Evolutionary conservation across 2,888 invertebrate species (phyloP).

Genomic region (Fragum whitleyi): DNA sequence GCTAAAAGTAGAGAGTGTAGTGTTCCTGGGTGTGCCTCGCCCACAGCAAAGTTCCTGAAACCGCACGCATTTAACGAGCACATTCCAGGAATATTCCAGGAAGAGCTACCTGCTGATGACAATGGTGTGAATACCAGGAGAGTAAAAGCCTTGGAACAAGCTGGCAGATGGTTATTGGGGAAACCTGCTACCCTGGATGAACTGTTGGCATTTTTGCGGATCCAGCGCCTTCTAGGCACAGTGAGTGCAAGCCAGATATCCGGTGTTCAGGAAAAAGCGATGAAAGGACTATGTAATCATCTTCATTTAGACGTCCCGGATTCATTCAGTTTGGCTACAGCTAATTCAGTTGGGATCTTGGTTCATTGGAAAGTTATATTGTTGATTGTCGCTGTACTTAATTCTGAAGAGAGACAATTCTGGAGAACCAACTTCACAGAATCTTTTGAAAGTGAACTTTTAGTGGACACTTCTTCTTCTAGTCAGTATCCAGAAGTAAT

Average conservation of each 20-base stretch:
- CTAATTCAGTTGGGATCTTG: constrained; percentile 20
- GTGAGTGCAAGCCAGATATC: no score
- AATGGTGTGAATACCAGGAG: not conserved
- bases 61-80: no score
- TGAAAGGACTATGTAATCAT: not conserved
- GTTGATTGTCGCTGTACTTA: constrained; percentile 7
- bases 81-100: no score
- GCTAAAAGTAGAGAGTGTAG: no score
- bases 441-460: no score
- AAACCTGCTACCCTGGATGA: not conserved
- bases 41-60: no score
- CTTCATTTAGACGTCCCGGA: not conserved
- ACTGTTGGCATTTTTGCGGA: not conserved
- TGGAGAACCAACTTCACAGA: constrained; percentile 13
- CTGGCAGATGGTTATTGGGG: not conserved
- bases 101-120: no score
- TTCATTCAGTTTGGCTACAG: not conserved
- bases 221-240: constrained; percentile 1
- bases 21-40: no score
- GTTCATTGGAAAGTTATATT: constrained; percentile 26
- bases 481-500: no score
- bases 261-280: no score
- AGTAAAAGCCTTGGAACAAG: constrained; percentile 6
- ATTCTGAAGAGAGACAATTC: constrained; percentile 7
- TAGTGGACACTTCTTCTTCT: not conserved